phyloP scores from a whole-genome alignment of 1,140 invertebrate genomes.

The Uloborus diversus region DNA sequence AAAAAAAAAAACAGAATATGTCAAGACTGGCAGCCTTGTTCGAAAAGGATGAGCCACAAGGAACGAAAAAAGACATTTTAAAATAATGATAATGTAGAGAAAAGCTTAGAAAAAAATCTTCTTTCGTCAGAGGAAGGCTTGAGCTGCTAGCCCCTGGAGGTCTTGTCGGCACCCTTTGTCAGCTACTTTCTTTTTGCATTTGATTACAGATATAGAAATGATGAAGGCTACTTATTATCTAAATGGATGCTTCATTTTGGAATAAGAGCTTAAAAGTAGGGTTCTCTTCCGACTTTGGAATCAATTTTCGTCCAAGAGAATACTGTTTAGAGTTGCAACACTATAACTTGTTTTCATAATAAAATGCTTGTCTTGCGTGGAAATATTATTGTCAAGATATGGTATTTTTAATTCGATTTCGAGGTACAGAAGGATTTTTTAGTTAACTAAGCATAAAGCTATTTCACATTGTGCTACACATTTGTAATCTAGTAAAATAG shows the following conservation, averaged over 20 bases:
- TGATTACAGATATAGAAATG: background rate
- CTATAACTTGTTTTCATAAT: too few relatives aligned
- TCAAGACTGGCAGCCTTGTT: background rate
- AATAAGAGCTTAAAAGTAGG: background rate
- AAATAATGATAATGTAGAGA: conserved; percentile 31
- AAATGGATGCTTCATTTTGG: conserved; percentile 33
- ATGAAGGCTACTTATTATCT: conserved; percentile 20
- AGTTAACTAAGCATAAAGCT: too few relatives aligned
- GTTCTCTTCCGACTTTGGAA: background rate
- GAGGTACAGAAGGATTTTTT: too few relatives aligned
- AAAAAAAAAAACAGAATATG: background rate
- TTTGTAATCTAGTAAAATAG: too few relatives aligned
- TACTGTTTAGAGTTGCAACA: too few relatives aligned
- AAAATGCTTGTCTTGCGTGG: too few relatives aligned
- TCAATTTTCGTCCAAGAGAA: background rate
- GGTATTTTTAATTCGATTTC: too few relatives aligned
- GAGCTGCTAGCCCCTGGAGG: background rate
- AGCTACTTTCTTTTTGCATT: background rate
- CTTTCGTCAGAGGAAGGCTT: background rate
- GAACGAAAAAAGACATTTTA: conserved; percentile 27
- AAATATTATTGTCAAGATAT: too few relatives aligned
- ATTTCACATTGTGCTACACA: too few relatives aligned
- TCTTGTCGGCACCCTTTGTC: conserved; percentile 16
- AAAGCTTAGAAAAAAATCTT: background rate
- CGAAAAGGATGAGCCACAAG: background rate